Percentiles rank a stretch among this genome's conserved stretches.
Evolutionary conservation across 2,113 vertebrate species (phyloP).

Genomic region (Poeciliopsis turrubarensis): DNA sequence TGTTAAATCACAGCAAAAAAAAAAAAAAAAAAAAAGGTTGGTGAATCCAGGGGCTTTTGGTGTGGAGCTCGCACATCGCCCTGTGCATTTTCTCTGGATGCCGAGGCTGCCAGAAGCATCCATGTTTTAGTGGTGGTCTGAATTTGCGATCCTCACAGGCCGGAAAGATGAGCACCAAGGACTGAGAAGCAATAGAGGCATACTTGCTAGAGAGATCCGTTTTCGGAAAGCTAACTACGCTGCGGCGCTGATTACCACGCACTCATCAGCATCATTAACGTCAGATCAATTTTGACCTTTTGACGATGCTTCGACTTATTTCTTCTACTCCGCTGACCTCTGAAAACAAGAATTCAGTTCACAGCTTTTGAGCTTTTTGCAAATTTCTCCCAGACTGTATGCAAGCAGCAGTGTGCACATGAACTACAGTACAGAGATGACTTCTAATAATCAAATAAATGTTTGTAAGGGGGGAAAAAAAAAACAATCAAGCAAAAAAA

Average conservation of each 20-base stretch:
- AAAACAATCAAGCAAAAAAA: too few species aligned
- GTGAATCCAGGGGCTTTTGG: neutral
- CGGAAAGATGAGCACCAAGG: neutral
- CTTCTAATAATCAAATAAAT: too few species aligned
- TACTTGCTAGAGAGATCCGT: neutral
- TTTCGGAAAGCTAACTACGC: neutral
- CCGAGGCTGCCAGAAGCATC: neutral
- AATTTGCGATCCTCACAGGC: neutral
- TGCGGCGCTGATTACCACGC: neutral
- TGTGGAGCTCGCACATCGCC: neutral
- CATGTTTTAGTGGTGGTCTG: too few species aligned
- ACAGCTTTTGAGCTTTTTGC: neutral
- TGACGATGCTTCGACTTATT: neutral
- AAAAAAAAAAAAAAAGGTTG: neutral
- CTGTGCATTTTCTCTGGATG: neutral
- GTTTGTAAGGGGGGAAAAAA: too few species aligned
- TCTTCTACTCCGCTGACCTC: neutral
- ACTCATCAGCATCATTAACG: neutral
- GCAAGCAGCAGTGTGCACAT: neutral
- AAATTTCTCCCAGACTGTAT: neutral
- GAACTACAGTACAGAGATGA: too few species aligned
- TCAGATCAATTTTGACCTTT: neutral
- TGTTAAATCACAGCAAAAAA: neutral
- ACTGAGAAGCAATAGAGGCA: neutral
- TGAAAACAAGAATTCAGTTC: too few species aligned